Base-by-base conservation (phyloP, 2,797 vertebrate species). In the Chelon auratus region DNA sequence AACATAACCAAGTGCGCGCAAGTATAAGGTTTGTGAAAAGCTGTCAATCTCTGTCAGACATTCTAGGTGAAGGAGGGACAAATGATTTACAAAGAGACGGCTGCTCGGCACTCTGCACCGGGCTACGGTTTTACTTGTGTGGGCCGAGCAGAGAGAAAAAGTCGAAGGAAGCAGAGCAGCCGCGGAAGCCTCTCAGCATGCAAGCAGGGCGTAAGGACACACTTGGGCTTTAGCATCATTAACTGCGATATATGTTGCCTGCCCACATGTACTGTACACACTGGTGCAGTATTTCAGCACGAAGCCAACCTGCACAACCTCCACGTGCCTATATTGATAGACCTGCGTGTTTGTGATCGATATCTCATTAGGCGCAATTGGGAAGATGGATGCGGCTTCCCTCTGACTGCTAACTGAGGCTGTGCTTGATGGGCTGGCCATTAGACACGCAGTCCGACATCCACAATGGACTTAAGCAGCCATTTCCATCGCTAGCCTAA, bases 311-410 rank as follows among this genome's bases (percentile, higher is more conserved):
- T 63, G 75, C 15, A 55, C 63, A 11, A 4, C 64, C 42, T 22
- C 62, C 68, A 9, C 26, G 64, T 77, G 58, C 52, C 3, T 1
- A 84, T 85, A 91, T 89, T 82, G 81, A 91, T 83, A 75, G 84
- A 75, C 64, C 78, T 50, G 74, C 75, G 68, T 81, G 85, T 88
- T 70, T 30, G 30, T 68, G 89, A 93, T 94, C 93, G 56, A 94
- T 94, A 93, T 85, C 89, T 90, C 92, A 93, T 94, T 94, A 93
- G 78, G 80, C 77, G 72, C 88, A 81, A 91, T 91, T 89, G 86
- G 82, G 67, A 83, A 89, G 88, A 93, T 83, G 89, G 90, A 92
- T 89, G 88, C 77, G 55, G 82, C 78, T 63, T 77, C 60, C 20
- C 75, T 68, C 70, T 48, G 78, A 81, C 75, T 76, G 77, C 83